These are phyloP conservation scores for Lapara coniferarum DNA, from an alignment of 2,888 invertebrate species.

Conservation along the genomic window DNA sequence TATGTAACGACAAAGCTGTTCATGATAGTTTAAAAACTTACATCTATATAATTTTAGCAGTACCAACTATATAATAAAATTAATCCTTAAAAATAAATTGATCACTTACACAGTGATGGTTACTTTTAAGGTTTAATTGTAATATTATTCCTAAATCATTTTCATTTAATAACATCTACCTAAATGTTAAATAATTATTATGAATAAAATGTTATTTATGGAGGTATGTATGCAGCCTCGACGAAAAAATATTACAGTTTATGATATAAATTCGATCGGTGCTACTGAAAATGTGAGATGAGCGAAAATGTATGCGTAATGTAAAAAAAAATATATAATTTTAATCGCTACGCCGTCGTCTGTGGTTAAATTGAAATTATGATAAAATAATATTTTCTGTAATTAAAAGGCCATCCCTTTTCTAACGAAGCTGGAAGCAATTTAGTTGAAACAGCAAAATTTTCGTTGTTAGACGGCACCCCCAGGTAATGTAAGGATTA, in stretches of 20 bases:
- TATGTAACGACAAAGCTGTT: background rate
- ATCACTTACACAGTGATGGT: background rate
- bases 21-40: background rate
- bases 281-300: too few species aligned
- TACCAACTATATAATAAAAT: background rate
- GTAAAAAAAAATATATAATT: background rate
- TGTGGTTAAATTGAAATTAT: background rate
- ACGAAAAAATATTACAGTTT: too few species aligned
- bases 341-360: background rate
- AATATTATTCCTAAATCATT: background rate
- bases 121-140: too few species aligned
- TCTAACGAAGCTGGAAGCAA: conserved; percentile 28
- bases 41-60: background rate
- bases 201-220: too few species aligned
- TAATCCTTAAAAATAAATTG: background rate
- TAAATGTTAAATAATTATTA: background rate
- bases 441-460: conserved; percentile 46
- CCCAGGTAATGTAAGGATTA: conserved; percentile 48
- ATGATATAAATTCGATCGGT: too few species aligned
- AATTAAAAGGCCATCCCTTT: conserved; percentile 38
- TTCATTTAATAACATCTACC: background rate
- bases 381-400: conserved; percentile 31
- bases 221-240: too few species aligned
- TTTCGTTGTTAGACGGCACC: conserved; percentile 50
- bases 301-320: background rate